Evolutionary conservation across 2,888 invertebrate genomes (phyloP).

Genomic region (Vandiemenella viatica): DNA sequence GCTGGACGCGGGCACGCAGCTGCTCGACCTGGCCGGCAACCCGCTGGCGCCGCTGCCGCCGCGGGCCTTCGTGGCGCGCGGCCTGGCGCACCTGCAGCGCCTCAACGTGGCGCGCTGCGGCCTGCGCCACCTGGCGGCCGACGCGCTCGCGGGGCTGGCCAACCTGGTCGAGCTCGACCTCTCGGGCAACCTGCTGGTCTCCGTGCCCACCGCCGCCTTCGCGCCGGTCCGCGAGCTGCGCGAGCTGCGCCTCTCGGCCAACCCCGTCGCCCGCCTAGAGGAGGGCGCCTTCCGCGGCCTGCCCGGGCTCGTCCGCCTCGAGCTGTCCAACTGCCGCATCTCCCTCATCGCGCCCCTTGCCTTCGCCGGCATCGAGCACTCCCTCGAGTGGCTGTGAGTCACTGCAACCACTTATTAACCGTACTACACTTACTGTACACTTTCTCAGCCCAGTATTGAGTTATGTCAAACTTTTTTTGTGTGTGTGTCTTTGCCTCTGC

Average conservation of each 20-base stretch:
- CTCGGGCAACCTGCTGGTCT: conserved; percentile 53
- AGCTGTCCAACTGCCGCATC: conserved; percentile 57
- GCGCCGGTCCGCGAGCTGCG: background rate
- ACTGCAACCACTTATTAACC: no score
- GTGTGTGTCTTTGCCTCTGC: no score
- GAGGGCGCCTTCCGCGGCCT: conserved; percentile 4
- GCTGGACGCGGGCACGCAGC: conserved; percentile 60
- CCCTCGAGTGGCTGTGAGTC: conserved; percentile 39
- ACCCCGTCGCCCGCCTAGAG: background rate
- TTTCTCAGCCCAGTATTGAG: no score
- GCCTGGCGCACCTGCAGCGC: background rate
- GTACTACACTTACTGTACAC: no score
- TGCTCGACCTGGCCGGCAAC: conserved; percentile 63
- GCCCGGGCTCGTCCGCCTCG: conserved; percentile 53
- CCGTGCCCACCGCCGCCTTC: background rate
- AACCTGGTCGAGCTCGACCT: conserved; percentile 81
- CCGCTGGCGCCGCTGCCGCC: conserved; percentile 27
- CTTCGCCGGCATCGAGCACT: conserved; percentile 51
- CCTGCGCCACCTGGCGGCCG: background rate
- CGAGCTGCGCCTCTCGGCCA: conserved; percentile 9
- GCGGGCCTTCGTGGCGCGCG: conserved; percentile 14
- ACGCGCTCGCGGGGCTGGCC: conserved; percentile 37
- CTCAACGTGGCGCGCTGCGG: background rate
- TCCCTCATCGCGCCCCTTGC: conserved; percentile 50
- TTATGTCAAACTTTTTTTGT: no score